Base-by-base conservation (phyloP, 2,888 invertebrate genomes). In the Nudaria mundana region DNA sequence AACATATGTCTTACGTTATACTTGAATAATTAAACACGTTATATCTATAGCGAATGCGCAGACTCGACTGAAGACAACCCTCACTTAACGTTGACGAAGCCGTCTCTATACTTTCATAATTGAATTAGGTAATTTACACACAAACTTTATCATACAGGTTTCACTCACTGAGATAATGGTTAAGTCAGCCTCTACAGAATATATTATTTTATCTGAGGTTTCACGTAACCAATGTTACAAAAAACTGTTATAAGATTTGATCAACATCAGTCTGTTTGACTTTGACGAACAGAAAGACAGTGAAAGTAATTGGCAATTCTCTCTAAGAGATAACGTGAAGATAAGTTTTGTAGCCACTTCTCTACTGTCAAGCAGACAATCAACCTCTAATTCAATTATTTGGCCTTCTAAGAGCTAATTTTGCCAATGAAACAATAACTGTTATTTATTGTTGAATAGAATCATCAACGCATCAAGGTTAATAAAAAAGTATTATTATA, bases 251-350 rank as follows among this genome's bases (percentile, higher is more conserved):
- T 51, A 50, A 38, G 40, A 38, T 42, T 48, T 48, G 40, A 50
- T 59, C 54, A 46, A 48, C 56, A 46, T 56, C 49, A 50, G 43
- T 45, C 50, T 47, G 56, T 45, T 51, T 47, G 56, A 58, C 58
- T 61, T 63, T 66, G 69, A 73, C 62, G 63, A 66, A 53, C 69
- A 59, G 63, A 70, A 67, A 71, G 71, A 66, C 62, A 69, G 76
- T 71, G 77, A 77, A 78, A 78, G 77, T 80, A 66, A 61, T 66
- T 66, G 71, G 61, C 66, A 71, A 75, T 76, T 73, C 73, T 70
- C 66, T 63, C 48, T 51, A 52, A 55, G 44, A 77, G 76, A 80
- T 73, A 70, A 74, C 67, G 65, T 53, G 56, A 59, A 66, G 78
- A 74, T 81, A 76, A 72, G 55, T 66, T 66, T 33, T 58, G 65